These are phyloP conservation scores for Montipora sp. DNA, from an alignment of 64 coral and sea anemone genomes.

Conservation along the genomic window DNA sequence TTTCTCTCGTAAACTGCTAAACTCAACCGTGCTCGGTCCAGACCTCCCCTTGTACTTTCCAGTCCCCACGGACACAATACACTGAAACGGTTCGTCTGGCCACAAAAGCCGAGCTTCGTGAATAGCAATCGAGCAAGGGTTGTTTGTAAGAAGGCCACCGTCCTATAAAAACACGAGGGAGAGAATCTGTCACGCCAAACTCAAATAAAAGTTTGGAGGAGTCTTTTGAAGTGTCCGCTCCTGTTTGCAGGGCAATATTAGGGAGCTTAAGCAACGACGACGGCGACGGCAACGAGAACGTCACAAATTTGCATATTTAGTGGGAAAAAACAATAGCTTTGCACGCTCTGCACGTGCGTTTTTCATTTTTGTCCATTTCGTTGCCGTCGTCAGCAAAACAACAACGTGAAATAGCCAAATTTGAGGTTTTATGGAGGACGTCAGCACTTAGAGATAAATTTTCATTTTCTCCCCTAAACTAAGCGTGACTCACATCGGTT, in stretches of 20 bases:
- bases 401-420: too few species aligned
- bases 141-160: conserved; percentile 96
- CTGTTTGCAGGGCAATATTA: background rate
- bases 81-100: conserved; percentile 93
- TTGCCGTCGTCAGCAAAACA: too few species aligned
- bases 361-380: too few species aligned
- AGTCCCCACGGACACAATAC: conserved; percentile 91
- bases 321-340: too few species aligned
- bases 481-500: too few species aligned
- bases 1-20: conserved; percentile 93
- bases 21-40: conserved; percentile 56
- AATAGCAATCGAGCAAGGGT: conserved; percentile 91
- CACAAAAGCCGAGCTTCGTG: conserved; percentile 91
- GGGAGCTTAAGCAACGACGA: too few species aligned
- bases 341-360: too few species aligned
- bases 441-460: too few species aligned
- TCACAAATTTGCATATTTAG: too few species aligned
- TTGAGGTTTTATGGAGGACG: too few species aligned
- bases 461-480: too few species aligned
- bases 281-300: too few species aligned
- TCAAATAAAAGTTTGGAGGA: background rate
- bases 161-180: conserved; percentile 50
- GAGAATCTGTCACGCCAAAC: background rate
- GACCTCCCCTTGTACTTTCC: conserved; percentile 88
- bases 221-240: background rate